phyloP scores from a whole-genome alignment of 2,888 invertebrate genomes.

The Euzophera pinguis region DNA sequence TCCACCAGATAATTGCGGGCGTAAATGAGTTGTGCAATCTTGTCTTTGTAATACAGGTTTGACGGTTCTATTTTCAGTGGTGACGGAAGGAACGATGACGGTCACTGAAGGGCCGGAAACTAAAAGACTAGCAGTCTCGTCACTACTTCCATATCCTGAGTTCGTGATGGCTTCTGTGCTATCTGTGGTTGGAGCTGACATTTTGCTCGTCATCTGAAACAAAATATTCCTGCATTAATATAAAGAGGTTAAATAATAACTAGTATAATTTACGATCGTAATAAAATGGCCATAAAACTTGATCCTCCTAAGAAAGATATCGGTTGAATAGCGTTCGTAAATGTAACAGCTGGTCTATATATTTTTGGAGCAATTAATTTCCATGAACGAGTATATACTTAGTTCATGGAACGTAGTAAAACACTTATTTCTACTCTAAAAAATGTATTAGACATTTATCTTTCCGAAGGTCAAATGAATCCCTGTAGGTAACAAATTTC shows the following conservation, averaged over 20 bases:
- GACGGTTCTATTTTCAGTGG: slow-evolving; percentile 72
- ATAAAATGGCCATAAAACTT: slow-evolving; percentile 9
- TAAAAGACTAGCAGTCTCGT: slow-evolving; percentile 90
- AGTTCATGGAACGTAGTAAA: neutral
- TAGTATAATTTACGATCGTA: slow-evolving; percentile 1
- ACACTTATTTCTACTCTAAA: too few species aligned
- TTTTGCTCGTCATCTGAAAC: slow-evolving; percentile 56
- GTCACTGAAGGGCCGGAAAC: slow-evolving; percentile 82
- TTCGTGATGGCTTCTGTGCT: slow-evolving; percentile 80
- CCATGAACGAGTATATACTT: too few species aligned
- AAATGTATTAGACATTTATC: too few species aligned
- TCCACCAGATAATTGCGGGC: slow-evolving; percentile 84
- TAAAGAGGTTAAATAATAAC: neutral
- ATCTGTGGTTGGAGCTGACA: slow-evolving; percentile 74
- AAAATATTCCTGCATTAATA: slow-evolving; percentile 27
- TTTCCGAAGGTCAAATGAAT: too few species aligned
- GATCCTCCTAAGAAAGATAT: neutral
- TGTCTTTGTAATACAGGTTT: slow-evolving; percentile 92
- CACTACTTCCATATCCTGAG: slow-evolving; percentile 86
- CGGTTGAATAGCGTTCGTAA: neutral
- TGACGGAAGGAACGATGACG: slow-evolving; percentile 68
- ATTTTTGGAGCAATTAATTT: neutral
- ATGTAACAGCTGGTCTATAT: neutral
- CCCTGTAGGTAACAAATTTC: too few species aligned
- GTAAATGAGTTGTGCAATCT: slow-evolving; percentile 90